Evolutionary conservation across 2,797 vertebrate genomes (phyloP).

Genomic region (Nasua narica): DNA sequence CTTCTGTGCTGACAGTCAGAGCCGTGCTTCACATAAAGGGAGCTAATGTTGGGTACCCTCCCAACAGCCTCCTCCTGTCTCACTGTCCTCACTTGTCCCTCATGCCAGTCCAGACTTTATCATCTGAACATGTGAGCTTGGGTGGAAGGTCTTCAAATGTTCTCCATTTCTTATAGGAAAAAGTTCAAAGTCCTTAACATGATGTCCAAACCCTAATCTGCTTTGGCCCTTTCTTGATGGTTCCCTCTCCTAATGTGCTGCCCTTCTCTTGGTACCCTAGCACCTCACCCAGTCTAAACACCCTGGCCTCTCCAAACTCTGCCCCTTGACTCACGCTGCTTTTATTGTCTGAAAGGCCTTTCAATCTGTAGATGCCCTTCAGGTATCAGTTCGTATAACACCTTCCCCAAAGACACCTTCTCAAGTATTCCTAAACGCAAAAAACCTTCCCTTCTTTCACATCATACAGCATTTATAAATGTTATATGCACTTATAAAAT

Average conservation of each 20-base stretch:
- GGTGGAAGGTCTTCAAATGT: background rate
- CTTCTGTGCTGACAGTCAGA: background rate
- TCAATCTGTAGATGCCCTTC: background rate
- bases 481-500: background rate
- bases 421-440: background rate
- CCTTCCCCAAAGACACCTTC: background rate
- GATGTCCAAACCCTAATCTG: no score
- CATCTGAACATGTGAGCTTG: background rate
- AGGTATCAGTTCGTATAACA: background rate
- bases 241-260: background rate
- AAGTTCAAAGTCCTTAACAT: background rate
- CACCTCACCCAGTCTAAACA: background rate
- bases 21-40: background rate
- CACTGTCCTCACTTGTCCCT: background rate
- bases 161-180: background rate
- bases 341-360: background rate
- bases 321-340: background rate
- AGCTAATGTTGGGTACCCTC: rapidly evolving
- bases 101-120: background rate
- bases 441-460: background rate
- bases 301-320: background rate
- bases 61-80: rapidly evolving
- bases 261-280: background rate
- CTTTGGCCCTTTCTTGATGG: background rate
- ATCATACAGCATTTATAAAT: background rate